phyloP scores from a whole-genome alignment of 2,113 vertebrate species.

The Coptodon rendalli region DNA sequence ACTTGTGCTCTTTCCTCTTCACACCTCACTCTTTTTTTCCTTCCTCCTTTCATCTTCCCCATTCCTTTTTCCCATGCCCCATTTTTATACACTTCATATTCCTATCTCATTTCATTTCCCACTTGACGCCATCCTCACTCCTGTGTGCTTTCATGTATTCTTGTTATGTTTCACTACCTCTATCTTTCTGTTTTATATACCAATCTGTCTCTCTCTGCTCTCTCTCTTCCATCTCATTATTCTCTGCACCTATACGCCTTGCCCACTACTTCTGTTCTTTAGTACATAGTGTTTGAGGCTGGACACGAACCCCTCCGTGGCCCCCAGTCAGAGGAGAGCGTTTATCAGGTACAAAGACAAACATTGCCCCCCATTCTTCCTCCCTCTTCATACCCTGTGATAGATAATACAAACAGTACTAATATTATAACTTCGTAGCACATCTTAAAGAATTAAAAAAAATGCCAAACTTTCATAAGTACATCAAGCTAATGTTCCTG shows the following conservation, averaged over 20 bases:
- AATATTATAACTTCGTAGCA: constrained; percentile 7
- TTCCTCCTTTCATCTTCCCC: constrained; percentile 26
- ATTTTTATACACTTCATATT: background rate
- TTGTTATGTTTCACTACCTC: constrained; percentile 11
- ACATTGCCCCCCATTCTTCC: constrained; percentile 32
- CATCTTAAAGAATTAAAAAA: background rate
- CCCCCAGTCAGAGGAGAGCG: constrained; percentile 96
- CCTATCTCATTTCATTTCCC: constrained; percentile 24
- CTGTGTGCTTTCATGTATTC: constrained; percentile 38
- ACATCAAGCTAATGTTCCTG: background rate
- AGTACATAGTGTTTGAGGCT: constrained; percentile 99
- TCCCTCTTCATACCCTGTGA: constrained; percentile 23
- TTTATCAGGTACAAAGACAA: constrained; percentile 94
- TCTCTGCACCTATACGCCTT: constrained; percentile 68
- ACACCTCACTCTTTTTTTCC: constrained; percentile 49
- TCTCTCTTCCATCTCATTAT: constrained; percentile 31
- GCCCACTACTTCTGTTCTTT: constrained; percentile 79
- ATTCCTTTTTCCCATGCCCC: constrained; percentile 8
- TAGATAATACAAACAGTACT: constrained; percentile 17
- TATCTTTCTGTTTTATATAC: constrained; percentile 26
- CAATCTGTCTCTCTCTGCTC: constrained; percentile 15
- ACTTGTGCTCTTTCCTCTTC: constrained; percentile 69
- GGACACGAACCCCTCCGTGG: constrained; percentile 97
- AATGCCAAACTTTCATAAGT: background rate
- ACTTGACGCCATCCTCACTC: background rate